A percentile compares a stretch with the other conserved stretches of the same genome.
Evolutionary conservation across 2,888 invertebrate species (phyloP).

Genomic region (Pseudococcus viburni): DNA sequence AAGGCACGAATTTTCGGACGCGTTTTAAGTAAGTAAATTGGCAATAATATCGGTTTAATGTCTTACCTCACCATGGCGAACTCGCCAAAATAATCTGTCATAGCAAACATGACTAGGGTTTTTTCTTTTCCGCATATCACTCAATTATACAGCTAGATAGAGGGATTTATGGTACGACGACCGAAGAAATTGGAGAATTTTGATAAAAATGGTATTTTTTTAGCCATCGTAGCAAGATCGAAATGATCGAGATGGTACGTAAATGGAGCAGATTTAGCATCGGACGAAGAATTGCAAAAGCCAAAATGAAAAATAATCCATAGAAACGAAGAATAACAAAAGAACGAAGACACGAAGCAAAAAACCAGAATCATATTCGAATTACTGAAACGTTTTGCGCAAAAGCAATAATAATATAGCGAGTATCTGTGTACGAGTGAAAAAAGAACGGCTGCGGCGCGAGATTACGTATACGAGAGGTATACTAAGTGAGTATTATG

Average conservation of each 20-base stretch:
- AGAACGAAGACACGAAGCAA: not conserved
- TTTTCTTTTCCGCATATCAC: constrained; percentile 66
- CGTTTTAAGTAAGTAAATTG: not conserved
- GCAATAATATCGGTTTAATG: constrained; percentile 4
- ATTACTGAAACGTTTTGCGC: constrained; percentile 16
- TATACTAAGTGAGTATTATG: not conserved
- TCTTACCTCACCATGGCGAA: constrained; percentile 74
- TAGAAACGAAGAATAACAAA: not conserved
- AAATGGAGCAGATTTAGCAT: not conserved
- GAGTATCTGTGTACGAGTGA: not conserved
- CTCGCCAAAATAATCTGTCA: constrained; percentile 75
- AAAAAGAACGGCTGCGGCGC: constrained; percentile 15
- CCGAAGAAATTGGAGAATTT: not conserved
- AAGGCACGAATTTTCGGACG: not conserved
- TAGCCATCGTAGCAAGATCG: not conserved
- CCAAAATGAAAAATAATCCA: not conserved
- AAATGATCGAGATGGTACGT: not conserved
- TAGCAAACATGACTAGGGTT: constrained; percentile 73
- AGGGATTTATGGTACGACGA: not conserved
- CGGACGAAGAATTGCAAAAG: not conserved
- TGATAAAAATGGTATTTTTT: not conserved
- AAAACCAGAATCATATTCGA: constrained; percentile 16
- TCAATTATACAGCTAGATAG: not conserved
- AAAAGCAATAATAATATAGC: not conserved
- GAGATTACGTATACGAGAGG: not conserved